Evolutionary conservation across 2,113 vertebrate genomes (phyloP), one percentile per base, ranked within the genome.

Genomic region (Xiphophorus maculatus): DNA sequence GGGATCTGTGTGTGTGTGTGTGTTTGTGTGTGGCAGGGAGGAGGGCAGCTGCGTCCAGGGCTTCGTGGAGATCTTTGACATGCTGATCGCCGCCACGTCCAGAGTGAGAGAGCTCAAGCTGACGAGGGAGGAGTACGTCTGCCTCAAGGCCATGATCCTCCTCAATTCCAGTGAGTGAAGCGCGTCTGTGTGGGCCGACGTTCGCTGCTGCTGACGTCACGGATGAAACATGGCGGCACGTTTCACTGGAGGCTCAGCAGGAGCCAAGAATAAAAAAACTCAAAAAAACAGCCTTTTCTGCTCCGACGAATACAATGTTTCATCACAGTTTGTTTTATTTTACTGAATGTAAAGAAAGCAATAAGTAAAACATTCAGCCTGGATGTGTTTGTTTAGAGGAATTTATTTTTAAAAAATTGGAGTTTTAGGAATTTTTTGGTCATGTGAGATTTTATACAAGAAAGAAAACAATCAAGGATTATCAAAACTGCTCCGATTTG

Each of bases 131-230:
- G 98, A 99, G 86, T 99, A 97, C 61, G 92, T 99, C 76, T 99
- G 98, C 90, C 96, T 99, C 91, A 99, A 99, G 94, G 96, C 96
- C 92, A 97, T 99, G 96, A 95, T 99, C 86, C 97, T 99, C 72
- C 97, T 99, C 70, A 99, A 99, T 93, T 97, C 98, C 90, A 98
- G 98, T 99, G 92, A 97, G 98, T 97, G 25, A 30, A 33, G 74
- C 42, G 3, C 63, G 63, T 85, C 37, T 73, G 82, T 83, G 69
- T 60, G 63, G 74, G 68, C 1, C 10, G 65, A 48, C 54, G 44
- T 27, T 10, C 61, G 1, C 28, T 70, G 33, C 33, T 40, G 51
- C 4, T 66, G 40, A 63, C 33, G 25, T 75, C 37, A n/a, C 9
- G 3, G 51, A n/a, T n/a, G 25, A 17, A 58, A 58, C 51, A 58